phyloP scores from a whole-genome alignment of 2,113 vertebrate genomes.

The Bagarius yarrelli region DNA sequence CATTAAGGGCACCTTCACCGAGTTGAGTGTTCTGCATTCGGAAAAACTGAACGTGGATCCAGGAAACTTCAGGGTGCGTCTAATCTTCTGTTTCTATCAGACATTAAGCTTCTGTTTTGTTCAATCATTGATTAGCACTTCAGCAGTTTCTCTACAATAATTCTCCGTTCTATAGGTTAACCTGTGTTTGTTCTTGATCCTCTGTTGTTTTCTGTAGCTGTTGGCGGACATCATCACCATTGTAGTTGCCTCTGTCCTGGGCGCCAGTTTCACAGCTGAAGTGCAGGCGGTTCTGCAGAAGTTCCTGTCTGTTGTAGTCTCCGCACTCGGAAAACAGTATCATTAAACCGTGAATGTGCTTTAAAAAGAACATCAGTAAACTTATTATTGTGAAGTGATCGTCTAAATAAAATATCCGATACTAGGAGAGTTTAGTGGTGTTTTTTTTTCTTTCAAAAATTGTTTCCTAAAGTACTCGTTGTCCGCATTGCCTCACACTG shows the following conservation, averaged over 20 bases:
- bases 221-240: slow-evolving; percentile 50
- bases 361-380: no score
- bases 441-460: no score
- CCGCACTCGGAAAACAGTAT: slow-evolving; percentile 37
- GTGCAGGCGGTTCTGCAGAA: slow-evolving; percentile 54
- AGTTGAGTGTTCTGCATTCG: slow-evolving; percentile 76
- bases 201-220: slow-evolving; percentile 35
- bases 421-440: no score
- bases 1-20: slow-evolving; percentile 58
- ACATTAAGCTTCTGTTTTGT: not conserved
- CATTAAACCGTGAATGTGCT: slow-evolving; percentile 20
- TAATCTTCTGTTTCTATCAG: not conserved
- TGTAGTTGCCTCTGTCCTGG: slow-evolving; percentile 40
- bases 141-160: not conserved
- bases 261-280: slow-evolving; percentile 39
- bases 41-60: slow-evolving; percentile 80
- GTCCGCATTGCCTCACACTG: no score
- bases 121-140: not conserved
- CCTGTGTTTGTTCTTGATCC: not conserved
- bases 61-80: slow-evolving; percentile 77
- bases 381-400: no score
- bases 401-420: no score
- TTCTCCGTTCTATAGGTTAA: not conserved
- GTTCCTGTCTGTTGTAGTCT: slow-evolving; percentile 42
- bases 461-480: no score